Evolutionary conservation across 1,140 invertebrate genomes (phyloP).

Genomic region (Luehdorfia chinensis): DNA sequence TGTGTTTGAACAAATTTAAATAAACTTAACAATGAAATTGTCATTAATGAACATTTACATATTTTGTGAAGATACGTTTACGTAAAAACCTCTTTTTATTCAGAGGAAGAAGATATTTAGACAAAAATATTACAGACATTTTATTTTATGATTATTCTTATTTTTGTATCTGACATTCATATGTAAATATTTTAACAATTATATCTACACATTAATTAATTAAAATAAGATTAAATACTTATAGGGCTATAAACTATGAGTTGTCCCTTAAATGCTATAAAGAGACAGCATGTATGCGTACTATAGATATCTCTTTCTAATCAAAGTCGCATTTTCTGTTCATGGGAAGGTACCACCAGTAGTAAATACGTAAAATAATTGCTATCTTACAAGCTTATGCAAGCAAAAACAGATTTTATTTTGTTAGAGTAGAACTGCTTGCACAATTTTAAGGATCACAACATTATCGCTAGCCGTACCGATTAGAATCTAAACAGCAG

Average conservation of each 20-base stretch:
- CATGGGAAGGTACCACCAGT: no score
- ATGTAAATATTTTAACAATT: background rate
- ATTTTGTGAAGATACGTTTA: background rate
- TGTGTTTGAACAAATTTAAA: background rate
- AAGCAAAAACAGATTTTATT: slow-evolving; percentile 6
- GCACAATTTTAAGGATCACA: background rate
- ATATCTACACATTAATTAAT: background rate
- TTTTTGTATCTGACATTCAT: background rate
- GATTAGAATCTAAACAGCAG: slow-evolving; percentile 22
- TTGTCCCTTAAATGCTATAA: no score
- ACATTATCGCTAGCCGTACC: background rate
- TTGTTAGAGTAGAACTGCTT: background rate
- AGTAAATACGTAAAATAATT: slow-evolving; percentile 1
- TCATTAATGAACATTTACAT: no score
- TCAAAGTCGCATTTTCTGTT: no score
- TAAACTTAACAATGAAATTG: background rate
- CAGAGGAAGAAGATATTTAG: background rate
- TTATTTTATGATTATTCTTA: background rate
- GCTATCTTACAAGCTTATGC: no score
- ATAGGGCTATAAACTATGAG: no score
- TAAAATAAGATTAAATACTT: no score
- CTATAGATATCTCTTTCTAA: slow-evolving; percentile 14
- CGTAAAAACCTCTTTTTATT: background rate
- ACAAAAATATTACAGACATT: background rate
- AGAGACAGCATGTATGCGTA: no score